Conservation (phyloP, 2,113 vertebrate genomes). For the Baryphthengus martii region DNA sequence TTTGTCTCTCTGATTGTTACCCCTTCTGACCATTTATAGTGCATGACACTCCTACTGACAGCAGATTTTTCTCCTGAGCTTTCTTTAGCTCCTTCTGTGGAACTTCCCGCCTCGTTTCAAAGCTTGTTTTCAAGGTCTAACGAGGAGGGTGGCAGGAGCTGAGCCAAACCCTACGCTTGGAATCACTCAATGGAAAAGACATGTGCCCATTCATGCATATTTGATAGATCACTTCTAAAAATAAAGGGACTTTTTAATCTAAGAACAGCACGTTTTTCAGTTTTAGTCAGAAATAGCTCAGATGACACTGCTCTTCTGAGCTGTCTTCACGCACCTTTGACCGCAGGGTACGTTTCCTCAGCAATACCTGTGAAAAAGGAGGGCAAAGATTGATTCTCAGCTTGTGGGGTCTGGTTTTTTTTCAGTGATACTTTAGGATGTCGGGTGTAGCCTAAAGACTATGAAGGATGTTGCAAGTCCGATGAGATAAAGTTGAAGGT, state of each 20-base stretch:
- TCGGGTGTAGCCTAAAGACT: neutral
- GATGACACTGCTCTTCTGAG: neutral
- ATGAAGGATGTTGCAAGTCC: neutral
- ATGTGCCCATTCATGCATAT: slow-evolving; percentile 27
- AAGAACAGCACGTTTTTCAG: neutral
- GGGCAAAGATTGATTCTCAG: neutral
- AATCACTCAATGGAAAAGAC: slow-evolving; percentile 13
- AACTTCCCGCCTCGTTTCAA: neutral
- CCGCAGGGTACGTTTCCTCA: neutral
- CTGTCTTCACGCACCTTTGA: neutral
- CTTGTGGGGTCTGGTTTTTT: neutral
- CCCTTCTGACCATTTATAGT: neutral
- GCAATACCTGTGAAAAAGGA: neutral
- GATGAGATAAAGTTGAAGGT: neutral
- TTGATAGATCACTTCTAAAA: slow-evolving; percentile 37
- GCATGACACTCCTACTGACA: neutral
- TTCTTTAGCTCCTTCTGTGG: neutral
- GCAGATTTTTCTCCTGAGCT: neutral
- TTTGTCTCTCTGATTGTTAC: neutral
- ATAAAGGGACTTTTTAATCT: neutral
- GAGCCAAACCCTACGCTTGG: neutral
- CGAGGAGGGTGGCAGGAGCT: neutral
- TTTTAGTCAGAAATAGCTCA: neutral
- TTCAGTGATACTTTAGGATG: neutral
- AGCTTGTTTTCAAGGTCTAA: neutral